Conservation (phyloP, 2,113 vertebrate genomes). For the Syngnathoides biaculeatus region DNA sequence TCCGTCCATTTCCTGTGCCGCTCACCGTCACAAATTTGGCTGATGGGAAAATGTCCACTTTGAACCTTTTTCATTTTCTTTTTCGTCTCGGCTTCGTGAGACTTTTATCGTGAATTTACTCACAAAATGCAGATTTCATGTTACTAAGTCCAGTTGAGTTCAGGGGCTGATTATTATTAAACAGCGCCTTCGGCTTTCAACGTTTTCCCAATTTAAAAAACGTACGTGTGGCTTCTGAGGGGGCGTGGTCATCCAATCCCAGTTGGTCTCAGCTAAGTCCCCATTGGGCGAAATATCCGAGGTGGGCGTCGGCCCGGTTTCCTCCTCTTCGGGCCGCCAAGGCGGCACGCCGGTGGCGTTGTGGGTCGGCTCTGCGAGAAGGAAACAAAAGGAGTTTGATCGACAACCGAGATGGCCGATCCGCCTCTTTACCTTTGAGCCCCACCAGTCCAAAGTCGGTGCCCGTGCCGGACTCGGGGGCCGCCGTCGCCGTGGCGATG, state of each 20-base stretch:
- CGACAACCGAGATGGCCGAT: neutral
- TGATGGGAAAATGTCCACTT: neutral
- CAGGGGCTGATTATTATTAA: neutral
- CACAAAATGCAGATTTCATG: neutral
- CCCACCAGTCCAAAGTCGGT: slow-evolving; percentile 58
- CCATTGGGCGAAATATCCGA: slow-evolving; percentile 36
- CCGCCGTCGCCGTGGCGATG: slow-evolving; percentile 13
- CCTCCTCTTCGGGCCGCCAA: slow-evolving; percentile 3
- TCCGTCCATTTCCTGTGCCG: too few species aligned
- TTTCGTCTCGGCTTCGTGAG: too few species aligned
- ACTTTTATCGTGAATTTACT: neutral
- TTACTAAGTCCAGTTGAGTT: neutral
- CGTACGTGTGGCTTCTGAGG: slow-evolving; percentile 9
- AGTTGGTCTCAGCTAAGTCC: slow-evolving; percentile 43
- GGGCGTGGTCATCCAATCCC: slow-evolving; percentile 40
- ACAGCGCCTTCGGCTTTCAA: neutral
- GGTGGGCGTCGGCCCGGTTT: slow-evolving; percentile 43
- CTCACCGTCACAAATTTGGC: too few species aligned
- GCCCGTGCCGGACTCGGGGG: slow-evolving; percentile 52
- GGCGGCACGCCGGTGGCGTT: neutral
- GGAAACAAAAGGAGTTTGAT: neutral
- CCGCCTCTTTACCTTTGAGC: neutral
- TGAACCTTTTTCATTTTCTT: neutral
- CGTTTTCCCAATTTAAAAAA: neutral
- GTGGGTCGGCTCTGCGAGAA: neutral